Evolutionary conservation across 2,888 invertebrate genomes (phyloP).

Genomic region (Drosophila flavopinicola): DNA sequence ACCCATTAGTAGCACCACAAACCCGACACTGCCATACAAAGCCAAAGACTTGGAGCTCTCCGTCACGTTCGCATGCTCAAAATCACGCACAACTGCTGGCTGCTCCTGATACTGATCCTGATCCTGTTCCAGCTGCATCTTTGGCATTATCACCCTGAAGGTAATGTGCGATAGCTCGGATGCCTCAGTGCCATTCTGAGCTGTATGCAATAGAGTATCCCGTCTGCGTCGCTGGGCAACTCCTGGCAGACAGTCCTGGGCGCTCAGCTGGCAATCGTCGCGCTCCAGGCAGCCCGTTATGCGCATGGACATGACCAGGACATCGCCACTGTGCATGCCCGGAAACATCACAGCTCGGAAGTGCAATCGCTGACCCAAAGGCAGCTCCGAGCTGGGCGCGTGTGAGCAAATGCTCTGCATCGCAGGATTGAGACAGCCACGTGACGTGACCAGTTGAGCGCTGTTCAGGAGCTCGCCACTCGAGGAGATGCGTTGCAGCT

Average conservation of each 20-base stretch:
- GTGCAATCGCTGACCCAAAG: conserved; percentile 84
- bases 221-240: conserved; percentile 68
- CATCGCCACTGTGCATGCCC: conserved; percentile 86
- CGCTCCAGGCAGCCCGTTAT: conserved; percentile 86
- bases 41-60: conserved; percentile 42
- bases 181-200: conserved; percentile 66
- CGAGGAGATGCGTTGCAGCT: conserved; percentile 82
- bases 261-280: conserved; percentile 85
- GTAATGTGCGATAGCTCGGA: conserved; percentile 81
- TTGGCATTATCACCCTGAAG: conserved; percentile 79
- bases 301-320: conserved; percentile 86
- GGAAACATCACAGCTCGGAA: conserved; percentile 87
- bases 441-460: conserved; percentile 84
- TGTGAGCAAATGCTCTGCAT: conserved; percentile 85
- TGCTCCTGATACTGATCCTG: conserved; percentile 23
- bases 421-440: conserved; percentile 85
- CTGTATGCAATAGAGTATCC: conserved; percentile 10
- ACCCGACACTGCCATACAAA: conserved; percentile 68
- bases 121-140: neutral
- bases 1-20: conserved; percentile 67
- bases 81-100: neutral
- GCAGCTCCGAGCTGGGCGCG: conserved; percentile 84
- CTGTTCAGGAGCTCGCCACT: conserved; percentile 81
- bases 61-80: neutral
- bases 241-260: conserved; percentile 70